These are phyloP conservation scores for Lutraria lutraria DNA, from an alignment of 2,888 invertebrate genomes.

Conservation along the genomic window DNA sequence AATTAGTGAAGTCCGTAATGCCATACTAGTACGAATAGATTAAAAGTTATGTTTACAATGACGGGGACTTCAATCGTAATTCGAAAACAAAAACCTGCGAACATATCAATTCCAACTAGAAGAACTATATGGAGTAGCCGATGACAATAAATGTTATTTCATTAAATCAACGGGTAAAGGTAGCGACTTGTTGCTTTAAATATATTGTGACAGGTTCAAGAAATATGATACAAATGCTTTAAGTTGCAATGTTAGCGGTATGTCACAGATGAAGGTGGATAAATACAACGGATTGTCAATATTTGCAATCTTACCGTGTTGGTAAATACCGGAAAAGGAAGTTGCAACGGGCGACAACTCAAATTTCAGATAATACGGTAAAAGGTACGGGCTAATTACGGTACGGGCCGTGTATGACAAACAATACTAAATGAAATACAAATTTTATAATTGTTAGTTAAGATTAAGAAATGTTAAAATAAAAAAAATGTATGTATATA, in stretches of 20 bases:
- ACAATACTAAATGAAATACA: too few species aligned
- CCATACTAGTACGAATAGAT: too few species aligned
- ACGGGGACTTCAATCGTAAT: too few species aligned
- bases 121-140: not conserved
- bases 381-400: not conserved
- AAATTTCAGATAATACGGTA: not conserved
- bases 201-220: not conserved
- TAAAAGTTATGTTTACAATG: too few species aligned
- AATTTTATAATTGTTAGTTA: too few species aligned
- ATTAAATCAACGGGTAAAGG: not conserved
- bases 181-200: not conserved
- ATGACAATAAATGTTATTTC: not conserved
- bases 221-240: not conserved
- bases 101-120: not conserved
- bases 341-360: constrained; percentile 24
- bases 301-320: not conserved
- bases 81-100: too few species aligned
- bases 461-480: too few species aligned
- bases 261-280: not conserved
- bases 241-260: not conserved
- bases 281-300: not conserved
- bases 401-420: not conserved
- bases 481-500: too few species aligned
- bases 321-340: constrained; percentile 62
- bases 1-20: too few species aligned